These are phyloP conservation scores for Conus betulinus DNA, from an alignment of 1,140 invertebrate species.

Conservation along the genomic window DNA sequence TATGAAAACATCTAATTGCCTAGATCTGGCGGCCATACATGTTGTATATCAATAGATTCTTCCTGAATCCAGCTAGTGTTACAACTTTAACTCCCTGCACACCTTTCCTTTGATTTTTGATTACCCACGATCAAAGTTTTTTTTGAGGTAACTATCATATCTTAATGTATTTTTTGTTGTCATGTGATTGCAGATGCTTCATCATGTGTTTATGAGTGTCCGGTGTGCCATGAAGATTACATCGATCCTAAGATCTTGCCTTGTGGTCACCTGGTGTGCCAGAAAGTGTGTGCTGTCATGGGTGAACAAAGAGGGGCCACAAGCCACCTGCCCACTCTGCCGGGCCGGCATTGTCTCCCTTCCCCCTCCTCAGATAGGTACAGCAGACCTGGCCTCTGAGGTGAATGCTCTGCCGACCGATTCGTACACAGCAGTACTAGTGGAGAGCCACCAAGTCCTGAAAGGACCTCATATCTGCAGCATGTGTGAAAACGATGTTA, in stretches of 20 bases:
- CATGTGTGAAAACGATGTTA: not conserved
- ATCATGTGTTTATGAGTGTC: not conserved
- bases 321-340: not conserved
- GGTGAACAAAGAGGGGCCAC: not conserved
- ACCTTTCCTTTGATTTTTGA: too few relatives aligned
- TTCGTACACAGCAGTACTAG: not conserved
- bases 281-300: not conserved
- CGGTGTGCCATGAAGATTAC: conserved; percentile 12
- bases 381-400: not conserved
- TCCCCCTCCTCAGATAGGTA: not conserved
- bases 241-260: not conserved
- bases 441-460: conserved; percentile 7
- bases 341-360: not conserved
- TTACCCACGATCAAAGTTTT: too few relatives aligned
- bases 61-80: too few relatives aligned
- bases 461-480: not conserved
- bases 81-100: too few relatives aligned
- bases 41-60: too few relatives aligned
- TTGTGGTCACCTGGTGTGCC: conserved; percentile 1
- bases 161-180: too few relatives aligned
- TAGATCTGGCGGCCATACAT: too few relatives aligned
- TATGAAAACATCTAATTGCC: too few relatives aligned
- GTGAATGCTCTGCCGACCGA: conserved; percentile 20
- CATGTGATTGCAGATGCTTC: too few relatives aligned
- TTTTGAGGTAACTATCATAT: too few relatives aligned